Base-by-base conservation (phyloP, 2,113 vertebrate genomes). In the Microcebus jonahi region DNA sequence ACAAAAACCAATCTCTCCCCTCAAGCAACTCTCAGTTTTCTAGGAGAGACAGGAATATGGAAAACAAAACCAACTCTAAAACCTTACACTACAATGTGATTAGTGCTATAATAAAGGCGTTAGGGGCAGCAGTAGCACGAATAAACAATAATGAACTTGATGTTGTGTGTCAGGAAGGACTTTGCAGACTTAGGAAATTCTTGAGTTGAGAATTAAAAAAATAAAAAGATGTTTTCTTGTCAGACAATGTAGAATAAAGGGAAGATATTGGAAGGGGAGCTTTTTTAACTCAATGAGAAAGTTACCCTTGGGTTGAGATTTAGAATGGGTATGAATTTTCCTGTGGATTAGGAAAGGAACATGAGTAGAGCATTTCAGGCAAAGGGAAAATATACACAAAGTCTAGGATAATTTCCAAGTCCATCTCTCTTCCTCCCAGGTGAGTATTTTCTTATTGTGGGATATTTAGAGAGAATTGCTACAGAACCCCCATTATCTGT, bases 151-250 rank as follows among this genome's bases (percentile, higher is more conserved):
- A 20, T 42, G 29, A 50, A 23, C 36, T 73, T 9, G 70, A 34
- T 6, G 25, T 36, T 48, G 5, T 57, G 25, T 86, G 48, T 68
- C 45, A 45, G 59, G 45, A 75, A 68, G 18, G 3, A 10, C 15
- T 91, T 65, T 53, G 65, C 53, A 85, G 67, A 68, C 42, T 92
- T 88, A 68, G 50, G 63, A 88, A 48, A 70, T 80, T 84, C 67
- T 80, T 15, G 12, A 45, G 17, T 34, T 20, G 15, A 11, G 14
- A 42, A 55, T 82, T 91, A 23, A 63, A 88, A 76, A 75, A 90
- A 50, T 50, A 75, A 18, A 84, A 85, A 79, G 61, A 1, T 36
- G 21, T 13, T 84, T 91, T 76, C 31, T 75, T 85, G 48, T 70
- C 36, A 73, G 21, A n/a, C 2, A 25, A 48, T 31, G 59, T 81